Evolutionary conservation across 92 coral and sea anemone genomes (phyloP), one percentile per base, ranked within the genome.

Genomic region (Porites cylindrica): DNA sequence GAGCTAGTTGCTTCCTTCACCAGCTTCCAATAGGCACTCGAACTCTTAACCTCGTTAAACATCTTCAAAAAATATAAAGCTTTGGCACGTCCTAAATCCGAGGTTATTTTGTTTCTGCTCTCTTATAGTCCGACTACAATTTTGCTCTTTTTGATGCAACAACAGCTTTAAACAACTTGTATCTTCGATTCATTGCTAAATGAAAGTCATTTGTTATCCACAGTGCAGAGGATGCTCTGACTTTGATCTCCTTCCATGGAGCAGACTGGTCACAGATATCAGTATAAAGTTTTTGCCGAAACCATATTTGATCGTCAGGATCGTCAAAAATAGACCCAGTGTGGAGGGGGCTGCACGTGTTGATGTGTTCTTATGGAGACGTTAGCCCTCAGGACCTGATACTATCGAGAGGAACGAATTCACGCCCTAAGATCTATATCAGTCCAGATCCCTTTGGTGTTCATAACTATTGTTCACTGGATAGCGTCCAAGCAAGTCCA

Each of bases 181-280:
- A 70, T 52, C 75, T 70, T 23, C 17, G 10, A 18, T 70, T 70
- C 51, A 70, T 70, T 24, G 29, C 76, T 38, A 52, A 53, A 7
- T 73, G 68, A 73, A 75, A 75, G 16, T 84, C 71, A 26, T 74
- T 84, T 4, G 82, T 84, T 20, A 84, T 84, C 83, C 83, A 75
- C 82, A 82, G 43, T 1, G 81, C 52, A 19, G 83, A 84, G 2
- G 17, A 19, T 51, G 73, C 76, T 75, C 88, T 84, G 18, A 84
- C 26, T 20, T 75, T 84, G 20, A 84, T 72, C 8, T 84, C 81
- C 66, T 84, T 84, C 88, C 88, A 56, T 10, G 88, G 88, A 26
- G 82, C 73, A 32, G 79, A 86, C 16, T 69, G 53, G 67, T 86
- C 90, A 56, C 92, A 77, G 11, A 89, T 38, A 24, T 64, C 66